Conservation (phyloP, 2,888 invertebrate genomes). For the Linhomoeus sp. region DNA sequence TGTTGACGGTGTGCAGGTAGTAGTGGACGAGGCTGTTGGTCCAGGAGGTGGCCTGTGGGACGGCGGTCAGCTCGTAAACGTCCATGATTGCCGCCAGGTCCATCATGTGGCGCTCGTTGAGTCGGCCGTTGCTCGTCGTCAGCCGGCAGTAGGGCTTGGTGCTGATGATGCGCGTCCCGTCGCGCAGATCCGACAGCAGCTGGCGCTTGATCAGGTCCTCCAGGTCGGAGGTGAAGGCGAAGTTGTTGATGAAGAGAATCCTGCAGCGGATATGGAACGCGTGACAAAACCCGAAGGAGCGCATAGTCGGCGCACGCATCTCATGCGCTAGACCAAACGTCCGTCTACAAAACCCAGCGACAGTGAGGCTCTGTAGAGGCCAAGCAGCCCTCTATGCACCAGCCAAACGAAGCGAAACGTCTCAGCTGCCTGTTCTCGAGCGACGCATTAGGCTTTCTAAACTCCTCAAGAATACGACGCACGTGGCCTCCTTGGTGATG, state of each 20-base stretch:
- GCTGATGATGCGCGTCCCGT: constrained; percentile 72
- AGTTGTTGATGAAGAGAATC: constrained; percentile 97
- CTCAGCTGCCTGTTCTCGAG: no score
- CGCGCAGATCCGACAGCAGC: constrained; percentile 31
- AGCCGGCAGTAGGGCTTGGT: constrained; percentile 97
- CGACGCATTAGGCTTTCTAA: no score
- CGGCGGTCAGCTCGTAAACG: constrained; percentile 81
- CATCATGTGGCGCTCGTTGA: constrained; percentile 85
- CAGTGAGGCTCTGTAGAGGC: no score
- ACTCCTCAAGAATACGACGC: no score
- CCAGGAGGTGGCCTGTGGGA: constrained; percentile 92
- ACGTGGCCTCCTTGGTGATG: constrained; percentile 62
- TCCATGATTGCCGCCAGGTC: constrained; percentile 98
- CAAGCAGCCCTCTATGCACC: no score
- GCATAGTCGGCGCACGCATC: no score
- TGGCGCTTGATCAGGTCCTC: constrained; percentile 47
- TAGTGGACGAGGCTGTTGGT: constrained; percentile 96
- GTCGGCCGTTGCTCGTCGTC: constrained; percentile 53
- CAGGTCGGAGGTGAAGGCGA: constrained; percentile 90
- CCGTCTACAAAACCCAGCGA: no score
- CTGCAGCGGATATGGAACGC: constrained; percentile 27
- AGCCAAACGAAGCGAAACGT: no score
- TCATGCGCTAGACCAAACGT: no score
- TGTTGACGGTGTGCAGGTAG: constrained; percentile 91
- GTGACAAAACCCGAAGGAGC: no score